Conservation (phyloP, 2,113 vertebrate genomes). For the Castor canadensis region DNA sequence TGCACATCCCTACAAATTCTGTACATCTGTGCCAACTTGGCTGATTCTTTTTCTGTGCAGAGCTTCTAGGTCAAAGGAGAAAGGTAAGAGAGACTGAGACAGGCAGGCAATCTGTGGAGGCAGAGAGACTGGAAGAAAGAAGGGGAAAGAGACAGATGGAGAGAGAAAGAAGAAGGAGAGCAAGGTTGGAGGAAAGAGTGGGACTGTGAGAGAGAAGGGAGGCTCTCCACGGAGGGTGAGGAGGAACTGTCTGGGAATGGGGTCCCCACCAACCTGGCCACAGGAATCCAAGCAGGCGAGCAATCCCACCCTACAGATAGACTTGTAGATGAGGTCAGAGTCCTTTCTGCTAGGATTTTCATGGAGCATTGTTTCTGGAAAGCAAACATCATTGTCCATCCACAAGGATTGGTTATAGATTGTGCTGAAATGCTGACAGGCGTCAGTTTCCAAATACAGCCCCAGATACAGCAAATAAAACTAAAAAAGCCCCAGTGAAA, state of each 20-base stretch:
- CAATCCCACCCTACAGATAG: constrained; percentile 40
- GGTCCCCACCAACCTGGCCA: background rate
- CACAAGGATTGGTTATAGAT: background rate
- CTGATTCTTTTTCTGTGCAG: background rate
- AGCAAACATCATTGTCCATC: background rate
- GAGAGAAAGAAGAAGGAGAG: no score
- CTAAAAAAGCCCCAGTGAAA: background rate
- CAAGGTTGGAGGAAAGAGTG: background rate
- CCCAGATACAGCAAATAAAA: background rate
- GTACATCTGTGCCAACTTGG: background rate
- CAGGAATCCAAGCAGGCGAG: constrained; percentile 15
- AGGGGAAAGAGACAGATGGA: no score
- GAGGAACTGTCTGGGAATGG: rapidly evolving
- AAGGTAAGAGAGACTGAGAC: background rate
- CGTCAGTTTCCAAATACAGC: background rate
- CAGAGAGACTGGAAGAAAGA: background rate
- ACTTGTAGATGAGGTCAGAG: background rate
- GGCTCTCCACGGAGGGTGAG: background rate
- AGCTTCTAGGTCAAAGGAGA: background rate
- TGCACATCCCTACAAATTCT: background rate
- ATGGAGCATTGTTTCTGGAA: background rate
- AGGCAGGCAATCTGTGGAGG: no score
- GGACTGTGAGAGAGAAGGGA: background rate
- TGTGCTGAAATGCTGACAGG: background rate
- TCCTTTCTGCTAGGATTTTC: background rate